Evolutionary conservation across 2,113 vertebrate genomes (phyloP).

Genomic region (Numida meleagris): DNA sequence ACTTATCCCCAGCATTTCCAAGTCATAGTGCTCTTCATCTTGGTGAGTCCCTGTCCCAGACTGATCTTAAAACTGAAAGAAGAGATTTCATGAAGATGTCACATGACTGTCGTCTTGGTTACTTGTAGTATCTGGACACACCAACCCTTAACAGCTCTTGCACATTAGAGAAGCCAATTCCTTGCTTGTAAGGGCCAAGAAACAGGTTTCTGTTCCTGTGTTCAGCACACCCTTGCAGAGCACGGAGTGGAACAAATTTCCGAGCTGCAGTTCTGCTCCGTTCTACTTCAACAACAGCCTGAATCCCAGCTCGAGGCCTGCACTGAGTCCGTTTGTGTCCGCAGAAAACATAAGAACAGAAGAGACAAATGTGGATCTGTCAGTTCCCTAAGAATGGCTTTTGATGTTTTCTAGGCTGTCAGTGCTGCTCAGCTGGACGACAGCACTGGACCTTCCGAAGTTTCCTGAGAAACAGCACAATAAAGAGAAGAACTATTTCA

Average conservation of each 20-base stretch:
- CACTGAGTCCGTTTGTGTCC: too few relatives aligned
- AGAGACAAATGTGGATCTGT: too few relatives aligned
- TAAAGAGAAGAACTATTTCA: background rate
- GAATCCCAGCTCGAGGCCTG: background rate
- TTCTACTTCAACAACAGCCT: background rate
- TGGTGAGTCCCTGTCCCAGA: background rate
- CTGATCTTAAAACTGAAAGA: conserved; percentile 16
- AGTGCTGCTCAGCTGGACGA: background rate
- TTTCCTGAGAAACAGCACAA: background rate
- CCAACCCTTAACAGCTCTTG: background rate
- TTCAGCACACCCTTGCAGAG: background rate
- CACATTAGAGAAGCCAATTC: background rate
- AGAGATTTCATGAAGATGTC: background rate
- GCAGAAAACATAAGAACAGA: too few relatives aligned
- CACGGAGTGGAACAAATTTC: background rate
- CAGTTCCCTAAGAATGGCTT: background rate
- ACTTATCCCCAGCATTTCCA: background rate
- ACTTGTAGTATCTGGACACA: background rate
- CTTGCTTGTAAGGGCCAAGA: background rate
- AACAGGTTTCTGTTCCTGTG: background rate
- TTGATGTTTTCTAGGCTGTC: background rate
- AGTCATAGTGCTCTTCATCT: background rate
- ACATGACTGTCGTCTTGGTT: too few relatives aligned
- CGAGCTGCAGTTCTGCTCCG: background rate
- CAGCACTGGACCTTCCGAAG: background rate